A percentile compares a stretch with the other conserved stretches of the same genome.
These are phyloP conservation scores for Hybos culiciformis DNA, from an alignment of 2,888 invertebrate genomes.

Conservation along the genomic window DNA sequence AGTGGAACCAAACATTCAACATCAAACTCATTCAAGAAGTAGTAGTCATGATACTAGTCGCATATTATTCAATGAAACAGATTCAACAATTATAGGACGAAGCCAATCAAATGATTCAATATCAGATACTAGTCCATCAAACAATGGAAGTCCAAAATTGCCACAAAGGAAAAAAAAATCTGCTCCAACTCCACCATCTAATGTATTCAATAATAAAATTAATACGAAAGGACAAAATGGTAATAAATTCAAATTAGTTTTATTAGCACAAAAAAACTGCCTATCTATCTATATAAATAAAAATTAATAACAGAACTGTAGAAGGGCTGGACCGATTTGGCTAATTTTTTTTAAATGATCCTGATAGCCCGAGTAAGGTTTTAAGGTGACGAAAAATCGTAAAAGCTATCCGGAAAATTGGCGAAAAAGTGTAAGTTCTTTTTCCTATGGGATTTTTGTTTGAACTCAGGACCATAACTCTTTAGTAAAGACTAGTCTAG, in stretches of 20 bases:
- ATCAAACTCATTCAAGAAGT: conserved; percentile 38
- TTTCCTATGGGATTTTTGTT: too few relatives aligned
- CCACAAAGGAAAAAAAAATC: conserved; percentile 57
- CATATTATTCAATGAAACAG: conserved; percentile 35
- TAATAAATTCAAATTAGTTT: conserved; percentile 24
- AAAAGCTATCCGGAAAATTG: too few relatives aligned
- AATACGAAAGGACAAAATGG: not conserved
- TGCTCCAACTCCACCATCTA: conserved; percentile 55
- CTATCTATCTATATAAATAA: too few relatives aligned
- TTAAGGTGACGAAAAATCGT: too few relatives aligned
- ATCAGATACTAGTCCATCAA: conserved; percentile 54
- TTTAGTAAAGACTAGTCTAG: too few relatives aligned
- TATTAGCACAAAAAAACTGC: conserved; percentile 31
- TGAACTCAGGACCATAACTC: too few relatives aligned
- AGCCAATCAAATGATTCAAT: conserved; percentile 55
- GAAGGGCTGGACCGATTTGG: too few relatives aligned
- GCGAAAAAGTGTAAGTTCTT: too few relatives aligned
- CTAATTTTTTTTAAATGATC: too few relatives aligned
- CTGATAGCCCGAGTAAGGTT: too few relatives aligned
- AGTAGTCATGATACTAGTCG: conserved; percentile 47
- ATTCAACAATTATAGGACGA: conserved; percentile 29
- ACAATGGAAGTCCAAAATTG: conserved; percentile 58
- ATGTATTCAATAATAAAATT: not conserved
- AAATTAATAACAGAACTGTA: too few relatives aligned
- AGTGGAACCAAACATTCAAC: conserved; percentile 1